phyloP scores from a whole-genome alignment of 2,888 invertebrate species.

The Temnothorax ravouxi region DNA sequence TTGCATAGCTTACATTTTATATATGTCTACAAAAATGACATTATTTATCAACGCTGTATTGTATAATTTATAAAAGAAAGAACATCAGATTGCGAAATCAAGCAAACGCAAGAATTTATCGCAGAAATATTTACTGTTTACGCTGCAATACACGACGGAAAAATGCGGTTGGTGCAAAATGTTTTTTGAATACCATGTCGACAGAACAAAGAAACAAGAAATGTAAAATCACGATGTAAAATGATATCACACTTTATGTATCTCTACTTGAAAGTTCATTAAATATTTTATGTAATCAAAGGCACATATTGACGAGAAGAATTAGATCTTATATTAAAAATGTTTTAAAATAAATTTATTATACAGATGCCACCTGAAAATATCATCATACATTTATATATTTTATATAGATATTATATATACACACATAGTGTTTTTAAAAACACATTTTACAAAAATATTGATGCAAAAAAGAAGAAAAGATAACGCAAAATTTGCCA shows the following conservation, averaged over 20 bases:
- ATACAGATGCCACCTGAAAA: background rate
- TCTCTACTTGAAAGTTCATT: background rate
- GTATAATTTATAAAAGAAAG: background rate
- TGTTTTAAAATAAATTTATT: background rate
- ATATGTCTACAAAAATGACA: background rate
- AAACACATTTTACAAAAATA: background rate
- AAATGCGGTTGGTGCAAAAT: conserved; percentile 75
- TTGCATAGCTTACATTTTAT: background rate
- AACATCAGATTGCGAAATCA: background rate
- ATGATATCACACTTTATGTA: background rate
- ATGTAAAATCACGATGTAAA: conserved; percentile 56
- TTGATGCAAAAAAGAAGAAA: background rate
- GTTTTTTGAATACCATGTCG: conserved; percentile 62
- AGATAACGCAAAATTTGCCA: background rate
- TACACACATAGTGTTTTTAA: background rate
- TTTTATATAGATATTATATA: background rate
- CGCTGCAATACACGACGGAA: background rate
- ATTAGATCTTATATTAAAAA: conserved; percentile 1
- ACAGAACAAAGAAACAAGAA: conserved; percentile 60
- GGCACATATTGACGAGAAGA: background rate
- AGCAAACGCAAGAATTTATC: background rate
- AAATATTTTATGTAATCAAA: background rate
- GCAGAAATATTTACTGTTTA: background rate
- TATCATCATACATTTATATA: background rate
- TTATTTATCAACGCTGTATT: background rate